Evolutionary conservation across 2,888 invertebrate species (phyloP).

Genomic region (Caenorhabditis auriculariae): DNA sequence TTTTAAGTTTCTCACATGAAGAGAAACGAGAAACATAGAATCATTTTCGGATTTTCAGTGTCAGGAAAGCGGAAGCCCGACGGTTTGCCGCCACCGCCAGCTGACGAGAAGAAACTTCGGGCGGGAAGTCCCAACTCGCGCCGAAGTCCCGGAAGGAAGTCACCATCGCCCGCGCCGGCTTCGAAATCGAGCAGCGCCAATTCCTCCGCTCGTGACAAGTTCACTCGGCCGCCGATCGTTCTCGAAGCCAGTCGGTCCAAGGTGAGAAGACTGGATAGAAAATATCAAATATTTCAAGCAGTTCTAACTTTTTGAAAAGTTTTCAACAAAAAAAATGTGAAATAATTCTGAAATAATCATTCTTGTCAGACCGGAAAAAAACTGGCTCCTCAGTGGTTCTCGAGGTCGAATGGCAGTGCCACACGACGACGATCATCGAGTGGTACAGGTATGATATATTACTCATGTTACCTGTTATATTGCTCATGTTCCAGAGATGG

Average conservation of each 20-base stretch:
- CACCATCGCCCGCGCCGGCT: conserved; percentile 23
- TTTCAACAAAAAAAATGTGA: too few species aligned
- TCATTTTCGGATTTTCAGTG: conserved; percentile 7
- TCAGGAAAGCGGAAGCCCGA: conserved; percentile 35
- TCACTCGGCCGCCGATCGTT: conserved; percentile 56
- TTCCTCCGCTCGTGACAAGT: conserved; percentile 31
- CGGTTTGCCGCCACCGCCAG: conserved; percentile 33
- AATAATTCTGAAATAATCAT: too few species aligned
- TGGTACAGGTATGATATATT: conserved; percentile 56
- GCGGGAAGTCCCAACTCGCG: conserved; percentile 31
- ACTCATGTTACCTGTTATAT: not conserved
- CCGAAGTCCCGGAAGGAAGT: conserved; percentile 19
- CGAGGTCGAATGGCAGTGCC: conserved; percentile 59
- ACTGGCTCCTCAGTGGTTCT: conserved; percentile 52
- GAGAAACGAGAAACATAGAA: too few species aligned
- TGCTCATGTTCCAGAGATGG: conserved; percentile 50
- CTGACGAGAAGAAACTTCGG: conserved; percentile 42
- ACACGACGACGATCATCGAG: conserved; percentile 56
- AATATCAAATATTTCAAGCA: too few species aligned
- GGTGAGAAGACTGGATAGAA: conserved; percentile 36
- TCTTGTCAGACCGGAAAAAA: too few species aligned
- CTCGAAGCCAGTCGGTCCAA: conserved; percentile 54
- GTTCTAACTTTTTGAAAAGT: too few species aligned
- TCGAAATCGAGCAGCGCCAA: conserved; percentile 10
- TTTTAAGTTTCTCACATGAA: not conserved